A percentile compares a stretch with the other conserved stretches of the same genome.
Evolutionary conservation across 2,797 vertebrate species (phyloP).

Genomic region (Hoplostethus mediterraneus): DNA sequence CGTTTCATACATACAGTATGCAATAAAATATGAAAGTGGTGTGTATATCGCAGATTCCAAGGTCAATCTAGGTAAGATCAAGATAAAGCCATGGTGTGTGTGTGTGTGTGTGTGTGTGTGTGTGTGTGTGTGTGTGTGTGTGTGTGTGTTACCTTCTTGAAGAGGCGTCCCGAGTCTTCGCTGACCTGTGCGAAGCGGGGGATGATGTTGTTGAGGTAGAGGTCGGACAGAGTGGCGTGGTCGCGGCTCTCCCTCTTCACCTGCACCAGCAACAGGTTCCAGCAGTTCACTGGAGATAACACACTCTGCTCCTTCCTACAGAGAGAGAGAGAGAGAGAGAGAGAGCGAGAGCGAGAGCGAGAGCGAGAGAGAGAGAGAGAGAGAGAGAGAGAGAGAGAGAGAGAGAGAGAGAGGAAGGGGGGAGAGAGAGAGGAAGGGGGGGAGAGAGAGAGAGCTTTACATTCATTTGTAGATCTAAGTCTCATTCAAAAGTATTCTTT

Average conservation of each 20-base stretch:
- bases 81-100: neutral
- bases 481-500: slow-evolving; percentile 37
- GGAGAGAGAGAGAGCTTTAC: neutral
- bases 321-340: neutral
- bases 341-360: slow-evolving; percentile 13
- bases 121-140: neutral
- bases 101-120: neutral
- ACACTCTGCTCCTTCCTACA: slow-evolving; percentile 95
- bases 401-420: neutral
- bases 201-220: slow-evolving; percentile 99
- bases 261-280: slow-evolving; percentile 96
- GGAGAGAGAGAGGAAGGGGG: slow-evolving; percentile 23
- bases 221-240: slow-evolving; percentile 97
- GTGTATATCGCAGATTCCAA: too few species aligned
- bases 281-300: slow-evolving; percentile 96
- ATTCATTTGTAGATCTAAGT: neutral
- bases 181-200: slow-evolving; percentile 97
- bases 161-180: slow-evolving; percentile 96
- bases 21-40: too few species aligned
- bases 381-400: slow-evolving; percentile 23
- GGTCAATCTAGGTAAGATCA: too few species aligned
- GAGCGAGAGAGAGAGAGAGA: slow-evolving; percentile 9
- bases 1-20: too few species aligned
- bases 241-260: slow-evolving; percentile 98
- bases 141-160: slow-evolving; percentile 72